Conservation (phyloP, 2,797 vertebrate genomes). For the Acanthurus lineatus region DNA sequence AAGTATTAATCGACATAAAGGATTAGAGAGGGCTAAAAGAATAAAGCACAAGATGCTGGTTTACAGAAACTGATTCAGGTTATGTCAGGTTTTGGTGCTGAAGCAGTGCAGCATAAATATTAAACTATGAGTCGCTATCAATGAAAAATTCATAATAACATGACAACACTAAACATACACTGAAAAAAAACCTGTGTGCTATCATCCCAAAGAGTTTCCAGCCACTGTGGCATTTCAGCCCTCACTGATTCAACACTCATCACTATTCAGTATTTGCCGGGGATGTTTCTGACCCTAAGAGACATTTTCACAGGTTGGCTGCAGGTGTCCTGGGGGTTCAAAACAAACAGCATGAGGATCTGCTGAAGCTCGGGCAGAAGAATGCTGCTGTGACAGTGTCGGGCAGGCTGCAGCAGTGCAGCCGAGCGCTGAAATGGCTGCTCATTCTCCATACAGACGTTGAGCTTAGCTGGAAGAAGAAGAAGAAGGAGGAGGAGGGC, state of each 20-base stretch:
- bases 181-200: not conserved
- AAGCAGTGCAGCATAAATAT: not conserved
- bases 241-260: not conserved
- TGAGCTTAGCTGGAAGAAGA: constrained; percentile 58
- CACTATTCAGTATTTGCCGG: not conserved
- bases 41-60: not conserved
- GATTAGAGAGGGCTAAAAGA: too few relatives aligned
- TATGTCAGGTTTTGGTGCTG: not conserved
- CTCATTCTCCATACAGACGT: constrained; percentile 67
- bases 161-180: too few relatives aligned
- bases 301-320: constrained; percentile 42
- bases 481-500: constrained; percentile 46
- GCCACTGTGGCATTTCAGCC: constrained; percentile 22
- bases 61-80: not conserved
- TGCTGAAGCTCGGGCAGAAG: constrained; percentile 47
- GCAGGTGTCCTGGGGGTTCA: constrained; percentile 49
- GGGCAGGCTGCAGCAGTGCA: constrained; percentile 66
- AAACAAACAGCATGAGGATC: constrained; percentile 52
- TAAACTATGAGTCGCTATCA: not conserved
- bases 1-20: not conserved
- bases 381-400: constrained; percentile 65
- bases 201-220: not conserved
- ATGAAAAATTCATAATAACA: too few relatives aligned
- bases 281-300: not conserved
- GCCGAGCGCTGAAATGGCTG: constrained; percentile 76